A percentile compares a stretch with the other conserved stretches of the same genome.
phyloP scores from a whole-genome alignment of 1,140 invertebrate genomes.

The Cotesia typhae region DNA sequence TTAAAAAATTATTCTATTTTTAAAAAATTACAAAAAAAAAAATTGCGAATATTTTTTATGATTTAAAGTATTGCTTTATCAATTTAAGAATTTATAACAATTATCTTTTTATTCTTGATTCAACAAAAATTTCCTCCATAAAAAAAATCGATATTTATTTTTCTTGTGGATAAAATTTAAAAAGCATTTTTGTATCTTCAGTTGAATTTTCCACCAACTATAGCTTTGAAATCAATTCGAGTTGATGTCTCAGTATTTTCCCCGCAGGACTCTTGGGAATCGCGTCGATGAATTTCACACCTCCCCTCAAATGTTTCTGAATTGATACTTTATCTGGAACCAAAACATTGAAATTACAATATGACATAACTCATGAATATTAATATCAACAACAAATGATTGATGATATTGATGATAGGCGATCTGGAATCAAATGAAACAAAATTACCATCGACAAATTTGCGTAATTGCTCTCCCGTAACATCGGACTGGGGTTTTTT shows the following conservation, averaged over 20 bases:
- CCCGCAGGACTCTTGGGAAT: constrained; percentile 76
- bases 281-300: constrained; percentile 71
- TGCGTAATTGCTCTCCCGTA: constrained; percentile 65
- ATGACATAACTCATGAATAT: background rate
- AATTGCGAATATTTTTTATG: too few relatives aligned
- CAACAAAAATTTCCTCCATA: too few relatives aligned
- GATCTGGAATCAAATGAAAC: too few relatives aligned
- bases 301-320: constrained; percentile 70
- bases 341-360: background rate
- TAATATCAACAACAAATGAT: too few relatives aligned
- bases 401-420: background rate
- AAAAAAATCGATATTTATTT: too few relatives aligned
- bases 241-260: constrained; percentile 72
- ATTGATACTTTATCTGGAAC: constrained; percentile 63
- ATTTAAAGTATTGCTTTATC: too few relatives aligned
- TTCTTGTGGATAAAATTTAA: too few relatives aligned
- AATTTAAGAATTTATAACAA: too few relatives aligned
- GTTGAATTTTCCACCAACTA: constrained; percentile 36
- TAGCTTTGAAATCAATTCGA: constrained; percentile 63
- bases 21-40: too few relatives aligned
- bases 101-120: too few relatives aligned
- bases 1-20: too few relatives aligned
- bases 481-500: constrained; percentile 61
- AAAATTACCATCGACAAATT: constrained; percentile 61
- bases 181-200: too few relatives aligned